These are phyloP conservation scores for Leptinotarsa undecemlineata DNA, from an alignment of 1,140 invertebrate genomes.

Conservation along the genomic window DNA sequence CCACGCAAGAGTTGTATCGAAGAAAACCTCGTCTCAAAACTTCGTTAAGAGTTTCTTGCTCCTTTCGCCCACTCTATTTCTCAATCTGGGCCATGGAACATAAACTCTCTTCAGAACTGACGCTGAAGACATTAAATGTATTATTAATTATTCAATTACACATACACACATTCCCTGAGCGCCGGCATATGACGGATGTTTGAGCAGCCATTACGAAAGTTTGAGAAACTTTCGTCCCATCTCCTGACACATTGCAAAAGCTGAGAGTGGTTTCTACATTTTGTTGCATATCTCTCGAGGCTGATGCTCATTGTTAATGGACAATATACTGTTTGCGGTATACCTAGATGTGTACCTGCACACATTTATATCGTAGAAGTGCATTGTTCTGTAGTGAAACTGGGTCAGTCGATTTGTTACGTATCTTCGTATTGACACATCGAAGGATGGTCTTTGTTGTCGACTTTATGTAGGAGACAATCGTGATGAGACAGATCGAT, in stretches of 20 bases:
- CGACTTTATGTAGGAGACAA: too few relatives aligned
- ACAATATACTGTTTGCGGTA: background rate
- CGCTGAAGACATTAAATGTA: background rate
- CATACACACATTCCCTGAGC: background rate
- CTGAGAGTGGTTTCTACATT: background rate
- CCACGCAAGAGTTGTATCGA: too few relatives aligned
- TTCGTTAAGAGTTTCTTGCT: too few relatives aligned
- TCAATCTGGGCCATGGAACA: background rate
- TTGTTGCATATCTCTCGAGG: background rate
- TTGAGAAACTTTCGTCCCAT: background rate
- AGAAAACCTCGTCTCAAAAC: too few relatives aligned
- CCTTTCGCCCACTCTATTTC: too few relatives aligned
- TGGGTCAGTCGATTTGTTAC: too few relatives aligned
- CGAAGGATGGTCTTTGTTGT: too few relatives aligned
- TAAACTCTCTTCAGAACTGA: background rate
- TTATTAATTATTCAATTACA: constrained; percentile 4
- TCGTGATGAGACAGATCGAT: too few relatives aligned
- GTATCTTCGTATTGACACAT: too few relatives aligned
- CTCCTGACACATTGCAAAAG: background rate
- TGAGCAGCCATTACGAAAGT: background rate
- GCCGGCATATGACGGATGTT: background rate
- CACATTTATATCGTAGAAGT: too few relatives aligned
- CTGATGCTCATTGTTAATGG: background rate
- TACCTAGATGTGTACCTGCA: too few relatives aligned
- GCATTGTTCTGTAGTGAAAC: too few relatives aligned